Evolutionary conservation across 2,888 invertebrate species (phyloP).

Genomic region (Cerceris rybyensis): DNA sequence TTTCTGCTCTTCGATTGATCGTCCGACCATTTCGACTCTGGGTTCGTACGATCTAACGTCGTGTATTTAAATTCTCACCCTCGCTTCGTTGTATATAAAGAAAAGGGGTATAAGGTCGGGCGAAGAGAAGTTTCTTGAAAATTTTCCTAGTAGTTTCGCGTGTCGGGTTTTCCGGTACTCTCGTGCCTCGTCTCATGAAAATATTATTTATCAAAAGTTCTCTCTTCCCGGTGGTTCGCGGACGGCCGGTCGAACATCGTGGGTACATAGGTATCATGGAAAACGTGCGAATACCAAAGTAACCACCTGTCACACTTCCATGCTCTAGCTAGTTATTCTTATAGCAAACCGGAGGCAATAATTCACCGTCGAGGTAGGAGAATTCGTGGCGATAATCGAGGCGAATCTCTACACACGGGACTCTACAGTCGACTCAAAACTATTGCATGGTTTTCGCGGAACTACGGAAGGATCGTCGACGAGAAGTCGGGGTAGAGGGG

Average conservation of each 20-base stretch:
- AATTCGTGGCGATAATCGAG: conserved; percentile 57
- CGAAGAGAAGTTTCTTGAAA: conserved; percentile 29
- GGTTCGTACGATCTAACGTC: not conserved
- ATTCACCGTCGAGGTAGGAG: conserved; percentile 34
- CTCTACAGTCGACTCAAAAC: conserved; percentile 15
- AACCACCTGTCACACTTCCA: conserved; percentile 64
- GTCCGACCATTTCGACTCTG: too few species aligned
- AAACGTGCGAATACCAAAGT: conserved; percentile 43
- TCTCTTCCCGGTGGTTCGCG: conserved; percentile 11
- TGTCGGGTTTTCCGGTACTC: conserved; percentile 5
- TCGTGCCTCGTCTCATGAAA: conserved; percentile 47
- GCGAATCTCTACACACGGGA: conserved; percentile 19
- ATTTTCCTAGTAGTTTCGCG: conserved; percentile 29
- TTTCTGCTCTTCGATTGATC: conserved; percentile 12
- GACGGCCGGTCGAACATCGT: not conserved
- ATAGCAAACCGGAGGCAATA: conserved; percentile 38
- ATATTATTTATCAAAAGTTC: conserved; percentile 54
- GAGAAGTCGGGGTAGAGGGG: conserved; percentile 31
- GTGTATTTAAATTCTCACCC: not conserved
- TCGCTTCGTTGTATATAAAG: not conserved
- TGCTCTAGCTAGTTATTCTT: conserved; percentile 53
- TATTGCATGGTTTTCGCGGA: conserved; percentile 25
- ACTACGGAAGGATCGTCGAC: conserved; percentile 1
- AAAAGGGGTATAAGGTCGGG: conserved; percentile 8
- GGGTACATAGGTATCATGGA: conserved; percentile 3